These are phyloP conservation scores for Callyntrura guangdongensis DNA, from an alignment of 2,888 invertebrate genomes.

Conservation along the genomic window DNA sequence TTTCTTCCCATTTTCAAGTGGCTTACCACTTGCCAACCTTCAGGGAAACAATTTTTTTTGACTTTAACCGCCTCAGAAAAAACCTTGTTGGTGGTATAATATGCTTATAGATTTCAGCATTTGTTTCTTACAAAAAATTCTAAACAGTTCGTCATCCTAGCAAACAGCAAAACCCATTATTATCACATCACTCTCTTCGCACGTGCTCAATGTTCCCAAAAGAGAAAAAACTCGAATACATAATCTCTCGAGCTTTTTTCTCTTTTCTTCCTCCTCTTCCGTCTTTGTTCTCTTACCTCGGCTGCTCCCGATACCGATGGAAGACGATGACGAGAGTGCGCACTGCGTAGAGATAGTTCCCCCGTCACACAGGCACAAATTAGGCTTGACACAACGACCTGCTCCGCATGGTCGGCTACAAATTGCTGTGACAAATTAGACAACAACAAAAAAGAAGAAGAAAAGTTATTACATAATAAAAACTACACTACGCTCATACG, in stretches of 20 bases:
- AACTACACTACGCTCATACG: no score
- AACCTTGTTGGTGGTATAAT: neutral
- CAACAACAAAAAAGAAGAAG: constrained; percentile 52
- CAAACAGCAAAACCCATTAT: neutral
- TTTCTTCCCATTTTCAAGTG: neutral
- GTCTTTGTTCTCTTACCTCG: constrained; percentile 61
- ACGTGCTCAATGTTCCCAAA: constrained; percentile 34
- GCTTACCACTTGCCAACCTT: neutral
- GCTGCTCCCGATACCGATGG: constrained; percentile 41
- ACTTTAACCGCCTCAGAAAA: neutral
- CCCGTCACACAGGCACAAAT: constrained; percentile 92
- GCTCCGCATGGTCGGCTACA: constrained; percentile 91
- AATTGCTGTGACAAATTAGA: constrained; percentile 88
- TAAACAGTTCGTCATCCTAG: neutral
- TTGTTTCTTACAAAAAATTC: neutral
- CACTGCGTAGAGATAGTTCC: constrained; percentile 90
- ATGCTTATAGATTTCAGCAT: neutral
- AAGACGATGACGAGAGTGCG: constrained; percentile 84
- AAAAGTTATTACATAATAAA: constrained; percentile 12
- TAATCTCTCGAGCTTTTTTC: neutral
- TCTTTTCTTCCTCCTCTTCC: neutral
- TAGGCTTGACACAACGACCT: constrained; percentile 93
- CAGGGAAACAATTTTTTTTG: neutral
- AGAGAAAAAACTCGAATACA: neutral
- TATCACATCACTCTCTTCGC: constrained; percentile 13